A percentile compares a stretch with the other conserved stretches of the same genome.
phyloP scores from a whole-genome alignment of 2,797 vertebrate genomes.

The Sebastes wilsoni region DNA sequence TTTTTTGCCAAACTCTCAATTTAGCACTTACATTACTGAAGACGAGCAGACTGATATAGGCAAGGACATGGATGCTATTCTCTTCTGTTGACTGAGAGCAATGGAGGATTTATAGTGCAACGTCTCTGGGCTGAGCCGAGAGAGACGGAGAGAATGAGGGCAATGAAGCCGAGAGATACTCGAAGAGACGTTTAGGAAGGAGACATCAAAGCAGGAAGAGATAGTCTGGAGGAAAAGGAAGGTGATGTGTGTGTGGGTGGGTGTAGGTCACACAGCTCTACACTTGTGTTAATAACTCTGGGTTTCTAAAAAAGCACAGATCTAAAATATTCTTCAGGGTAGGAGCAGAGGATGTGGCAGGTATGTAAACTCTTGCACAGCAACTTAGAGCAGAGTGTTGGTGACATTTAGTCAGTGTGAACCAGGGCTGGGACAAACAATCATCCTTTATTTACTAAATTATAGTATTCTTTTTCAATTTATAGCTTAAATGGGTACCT shows the following conservation, averaged over 20 bases:
- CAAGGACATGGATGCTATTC: background rate
- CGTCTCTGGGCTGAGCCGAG: background rate
- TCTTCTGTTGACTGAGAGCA: background rate
- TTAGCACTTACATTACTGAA: background rate
- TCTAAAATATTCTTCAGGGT: background rate
- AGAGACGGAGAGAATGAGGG: background rate
- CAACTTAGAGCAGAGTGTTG: background rate
- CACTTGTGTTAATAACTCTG: constrained; percentile 11
- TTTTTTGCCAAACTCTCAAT: background rate
- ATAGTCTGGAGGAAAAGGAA: constrained; percentile 22
- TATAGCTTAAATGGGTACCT: background rate
- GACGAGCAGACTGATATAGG: background rate
- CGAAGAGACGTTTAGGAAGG: constrained; percentile 2
- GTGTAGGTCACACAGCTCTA: background rate
- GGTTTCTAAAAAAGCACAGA: background rate
- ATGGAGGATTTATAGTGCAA: background rate
- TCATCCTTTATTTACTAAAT: background rate
- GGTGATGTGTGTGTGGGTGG: constrained; percentile 1
- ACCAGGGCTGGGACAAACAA: background rate
- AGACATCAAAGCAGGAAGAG: constrained; percentile 11
- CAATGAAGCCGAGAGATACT: background rate
- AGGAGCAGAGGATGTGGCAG: background rate
- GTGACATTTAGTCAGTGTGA: background rate
- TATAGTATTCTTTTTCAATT: background rate
- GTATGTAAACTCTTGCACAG: background rate